Base-by-base conservation (phyloP, 2,888 invertebrate genomes). In the Microchrysa polita region DNA sequence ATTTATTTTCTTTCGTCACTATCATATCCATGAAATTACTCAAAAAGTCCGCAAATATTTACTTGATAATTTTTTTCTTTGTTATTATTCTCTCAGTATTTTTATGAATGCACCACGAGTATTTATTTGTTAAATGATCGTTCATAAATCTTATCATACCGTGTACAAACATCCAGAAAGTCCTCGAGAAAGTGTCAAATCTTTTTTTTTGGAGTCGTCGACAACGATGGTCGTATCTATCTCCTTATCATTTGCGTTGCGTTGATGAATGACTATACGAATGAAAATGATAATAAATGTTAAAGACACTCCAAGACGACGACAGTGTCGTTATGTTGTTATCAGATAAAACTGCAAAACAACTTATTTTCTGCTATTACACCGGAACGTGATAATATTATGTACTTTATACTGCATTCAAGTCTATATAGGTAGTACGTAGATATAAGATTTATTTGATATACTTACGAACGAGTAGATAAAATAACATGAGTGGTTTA, bases 181-280 rank as follows among this genome's bases (percentile, higher is more conserved):
- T 72, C 40, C 59, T 61, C 72, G 72, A 72, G 72, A 72, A 72
- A 72, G 72, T 72, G 72, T 59, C 61, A 61, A 72, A 72, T 72
- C 72, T 72, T 23, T 72, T 61, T 72, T 23, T 59, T 61, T 23
- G 23, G 23, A 16, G 40, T 40, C 18, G 7, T 61, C 61, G n/a
- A n/a, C n/a, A n/a, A n/a, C n/a, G n/a, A n/a, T n/a, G n/a, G n/a
- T n/a, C n/a, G n/a, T n/a, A n/a, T n/a, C n/a, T n/a, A n/a, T n/a
- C 18, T 12, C 16, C 7, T 48, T n/a, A 16, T 16, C 61, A 61
- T 61, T 61, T 61, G 14, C 40, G 23, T 40, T 23, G 61, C 61
- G 16, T n/a, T 61, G 61, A 61, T 61, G 61, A 40, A 61, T 61
- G 61, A 61, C n/a, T n/a, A n/a, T 27, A 14, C 27, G 61, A 16